phyloP scores from a whole-genome alignment of 2,888 invertebrate species.

The Scrobipalpa costella region DNA sequence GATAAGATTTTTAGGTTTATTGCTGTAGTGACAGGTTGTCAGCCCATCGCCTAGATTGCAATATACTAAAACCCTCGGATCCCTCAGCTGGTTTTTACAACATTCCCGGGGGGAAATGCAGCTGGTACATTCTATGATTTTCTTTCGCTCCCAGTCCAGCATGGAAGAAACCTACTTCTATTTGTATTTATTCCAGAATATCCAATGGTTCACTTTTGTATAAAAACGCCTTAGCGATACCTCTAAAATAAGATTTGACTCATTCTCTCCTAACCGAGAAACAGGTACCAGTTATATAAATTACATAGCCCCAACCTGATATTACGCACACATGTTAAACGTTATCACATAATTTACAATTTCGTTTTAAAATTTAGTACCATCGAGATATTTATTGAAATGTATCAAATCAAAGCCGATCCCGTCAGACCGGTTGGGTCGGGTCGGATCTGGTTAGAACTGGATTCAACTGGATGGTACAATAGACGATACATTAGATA shows the following conservation, averaged over 20 bases:
- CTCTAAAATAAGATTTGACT: not conserved
- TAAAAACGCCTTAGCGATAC: too few relatives aligned
- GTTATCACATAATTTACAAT: slow-evolving; percentile 16
- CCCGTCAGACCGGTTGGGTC: slow-evolving; percentile 31
- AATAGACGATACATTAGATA: slow-evolving; percentile 20
- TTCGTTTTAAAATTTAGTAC: slow-evolving; percentile 24
- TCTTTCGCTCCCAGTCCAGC: too few relatives aligned
- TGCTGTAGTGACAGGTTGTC: too few relatives aligned
- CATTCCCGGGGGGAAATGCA: too few relatives aligned
- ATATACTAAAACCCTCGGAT: too few relatives aligned
- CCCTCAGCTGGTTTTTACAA: too few relatives aligned
- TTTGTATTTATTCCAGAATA: too few relatives aligned
- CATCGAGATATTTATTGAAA: slow-evolving; percentile 32
- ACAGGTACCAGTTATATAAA: slow-evolving; percentile 1
- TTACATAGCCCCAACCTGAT: not conserved
- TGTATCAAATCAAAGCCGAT: slow-evolving; percentile 37
- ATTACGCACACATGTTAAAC: slow-evolving; percentile 13
- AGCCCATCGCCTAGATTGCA: too few relatives aligned
- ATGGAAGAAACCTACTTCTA: too few relatives aligned
- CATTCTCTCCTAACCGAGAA: not conserved
- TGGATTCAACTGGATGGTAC: slow-evolving; percentile 33
- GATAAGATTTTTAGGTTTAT: too few relatives aligned
- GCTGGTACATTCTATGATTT: too few relatives aligned
- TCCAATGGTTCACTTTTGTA: not conserved
- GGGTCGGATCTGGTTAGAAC: not conserved